These are phyloP conservation scores for Trichogramma evanescens DNA, from an alignment of 2,888 invertebrate species.

Conservation along the genomic window DNA sequence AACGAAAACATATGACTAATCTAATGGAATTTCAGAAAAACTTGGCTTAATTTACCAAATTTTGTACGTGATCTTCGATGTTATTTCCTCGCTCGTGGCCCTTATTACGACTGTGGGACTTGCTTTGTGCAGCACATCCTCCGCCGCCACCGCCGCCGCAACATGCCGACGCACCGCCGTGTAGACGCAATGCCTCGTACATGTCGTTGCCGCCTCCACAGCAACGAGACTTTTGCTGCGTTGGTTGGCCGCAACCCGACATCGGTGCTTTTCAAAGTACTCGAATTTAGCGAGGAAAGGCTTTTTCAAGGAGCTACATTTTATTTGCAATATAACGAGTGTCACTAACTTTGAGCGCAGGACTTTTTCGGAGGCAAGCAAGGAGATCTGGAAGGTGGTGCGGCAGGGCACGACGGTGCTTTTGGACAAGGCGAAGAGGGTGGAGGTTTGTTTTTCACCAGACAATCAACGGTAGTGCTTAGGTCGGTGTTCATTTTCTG, in stretches of 20 bases:
- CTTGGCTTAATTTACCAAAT: neutral
- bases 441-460: conserved; percentile 27
- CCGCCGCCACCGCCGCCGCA: conserved; percentile 1
- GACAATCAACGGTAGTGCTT: conserved; percentile 49
- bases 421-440: neutral
- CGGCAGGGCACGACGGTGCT: conserved; percentile 14
- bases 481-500: conserved; percentile 57
- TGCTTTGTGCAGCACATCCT: neutral
- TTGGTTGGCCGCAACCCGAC: neutral
- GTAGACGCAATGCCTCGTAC: conserved; percentile 27
- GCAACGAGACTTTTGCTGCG: neutral
- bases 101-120: neutral
- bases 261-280: neutral
- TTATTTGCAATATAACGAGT: neutral
- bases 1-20: neutral
- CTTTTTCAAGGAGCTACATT: conserved; percentile 8
- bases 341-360: neutral
- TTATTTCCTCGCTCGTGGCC: conserved; percentile 47
- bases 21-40: too few relatives aligned
- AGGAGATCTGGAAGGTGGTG: conserved; percentile 1
- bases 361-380: neutral
- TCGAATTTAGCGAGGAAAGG: neutral
- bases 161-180: conserved; percentile 35
- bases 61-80: conserved; percentile 45
- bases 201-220: too few relatives aligned